Evolutionary conservation across 2,113 vertebrate species (phyloP), one percentile per base, ranked within the genome.

Genomic region (Limanda limanda): DNA sequence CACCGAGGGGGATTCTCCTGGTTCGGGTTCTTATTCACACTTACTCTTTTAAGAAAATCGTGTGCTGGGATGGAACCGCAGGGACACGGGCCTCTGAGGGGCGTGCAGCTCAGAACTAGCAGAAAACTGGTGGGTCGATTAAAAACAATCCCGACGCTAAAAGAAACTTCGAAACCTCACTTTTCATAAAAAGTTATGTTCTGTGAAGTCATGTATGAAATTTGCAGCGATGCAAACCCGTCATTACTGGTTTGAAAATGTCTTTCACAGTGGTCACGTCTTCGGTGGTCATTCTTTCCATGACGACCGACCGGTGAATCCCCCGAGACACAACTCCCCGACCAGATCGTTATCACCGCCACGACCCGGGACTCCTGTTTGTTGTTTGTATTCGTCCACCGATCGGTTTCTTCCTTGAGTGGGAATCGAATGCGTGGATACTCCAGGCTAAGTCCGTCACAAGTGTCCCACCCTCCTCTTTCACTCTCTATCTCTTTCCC

Each of bases 321-420:
- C 66, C 35, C 25, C 61, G 21, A 77, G 65, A 72, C 52, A 25
- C 61, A 79, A 52, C 64, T 35, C 55, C 7, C 54, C 9, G 23
- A 80, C 75, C 14, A 75, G 85, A 85, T 84, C 15, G 47, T 21
- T 66, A 75, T 90, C 89, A 55, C 66, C 71, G 20, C 88, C 88
- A 51, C 66, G 45, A 48, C 71, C 21, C 23, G 37, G 1, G 0
- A 11, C 47, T 58, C 23, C 24, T 54, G 65, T 89, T 88, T 90
- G 88, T 85, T 60, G 87, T 87, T 81, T 79, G 88, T 13, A 70
- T 86, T 84, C 21, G 37, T 51, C 86, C 78, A n/a, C 21, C 64
- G 31, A 88, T 92, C 91, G 74, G 79, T 86, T 92, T 91, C 89
- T 92, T 91, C 89, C 89, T 70, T 68, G 72, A 81, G 45, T 79